Conservation (phyloP, 1,140 invertebrate species). For the Zaprionus inermis region DNA sequence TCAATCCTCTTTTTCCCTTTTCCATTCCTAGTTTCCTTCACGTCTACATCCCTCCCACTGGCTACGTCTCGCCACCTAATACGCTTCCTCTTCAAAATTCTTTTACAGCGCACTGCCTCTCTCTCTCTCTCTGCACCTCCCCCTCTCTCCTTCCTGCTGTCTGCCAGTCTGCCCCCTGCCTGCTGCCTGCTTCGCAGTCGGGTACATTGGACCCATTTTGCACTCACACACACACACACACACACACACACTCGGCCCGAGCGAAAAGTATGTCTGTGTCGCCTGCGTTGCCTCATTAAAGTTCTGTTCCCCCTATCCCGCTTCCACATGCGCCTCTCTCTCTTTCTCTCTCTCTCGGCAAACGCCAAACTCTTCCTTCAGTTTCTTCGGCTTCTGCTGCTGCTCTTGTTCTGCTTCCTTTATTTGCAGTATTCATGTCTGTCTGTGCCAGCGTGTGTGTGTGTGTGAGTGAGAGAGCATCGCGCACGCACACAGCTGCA, state of each 20-base stretch:
- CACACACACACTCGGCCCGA: slow-evolving; percentile 47
- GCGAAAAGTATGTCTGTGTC: slow-evolving; percentile 64
- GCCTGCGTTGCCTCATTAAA: slow-evolving; percentile 74
- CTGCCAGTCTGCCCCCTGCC: slow-evolving; percentile 50
- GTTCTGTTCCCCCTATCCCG: slow-evolving; percentile 50
- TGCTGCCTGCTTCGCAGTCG: slow-evolving; percentile 37
- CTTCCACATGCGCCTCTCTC: background rate
- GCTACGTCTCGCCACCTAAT: slow-evolving; percentile 61
- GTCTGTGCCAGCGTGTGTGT: slow-evolving; percentile 19
- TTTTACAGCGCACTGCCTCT: slow-evolving; percentile 68
- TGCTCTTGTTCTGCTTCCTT: slow-evolving; percentile 77
- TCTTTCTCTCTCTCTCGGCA: background rate
- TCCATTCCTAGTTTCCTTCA: slow-evolving; percentile 32
- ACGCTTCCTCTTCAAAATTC: slow-evolving; percentile 78
- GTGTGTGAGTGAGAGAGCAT: slow-evolving; percentile 15
- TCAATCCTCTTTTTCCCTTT: slow-evolving; percentile 6
- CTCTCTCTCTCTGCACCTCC: slow-evolving; percentile 22
- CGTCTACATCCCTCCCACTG: background rate
- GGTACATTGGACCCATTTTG: slow-evolving; percentile 78
- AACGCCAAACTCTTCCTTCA: slow-evolving; percentile 74
- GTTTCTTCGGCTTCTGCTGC: slow-evolving; percentile 40
- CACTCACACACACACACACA: slow-evolving; percentile 58
- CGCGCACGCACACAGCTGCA: slow-evolving; percentile 53
- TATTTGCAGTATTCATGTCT: slow-evolving; percentile 64
- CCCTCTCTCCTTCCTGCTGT: slow-evolving; percentile 23